Evolutionary conservation across 2,113 vertebrate species (phyloP).

Genomic region (Meleagris gallopavo): DNA sequence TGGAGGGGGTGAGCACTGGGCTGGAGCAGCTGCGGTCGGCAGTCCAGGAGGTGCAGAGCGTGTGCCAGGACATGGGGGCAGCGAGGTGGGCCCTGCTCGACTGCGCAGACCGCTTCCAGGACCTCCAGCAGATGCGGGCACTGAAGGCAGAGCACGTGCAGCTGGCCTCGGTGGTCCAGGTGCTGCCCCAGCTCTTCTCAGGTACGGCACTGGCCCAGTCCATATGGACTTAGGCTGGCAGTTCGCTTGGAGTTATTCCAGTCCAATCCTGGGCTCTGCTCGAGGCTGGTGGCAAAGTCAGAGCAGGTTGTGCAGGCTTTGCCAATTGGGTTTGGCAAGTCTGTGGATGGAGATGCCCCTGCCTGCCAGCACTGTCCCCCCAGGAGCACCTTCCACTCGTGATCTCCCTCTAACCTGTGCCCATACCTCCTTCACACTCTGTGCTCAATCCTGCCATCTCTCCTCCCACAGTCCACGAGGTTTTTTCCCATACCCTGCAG

Average conservation of each 20-base stretch:
- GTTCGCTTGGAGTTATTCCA: background rate
- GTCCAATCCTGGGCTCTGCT: fast-evolving
- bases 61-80: slow-evolving; percentile 80
- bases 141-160: slow-evolving; percentile 82
- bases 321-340: background rate
- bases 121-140: slow-evolving; percentile 80
- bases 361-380: background rate
- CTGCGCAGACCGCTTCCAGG: slow-evolving; percentile 68
- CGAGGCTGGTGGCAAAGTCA: background rate
- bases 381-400: background rate
- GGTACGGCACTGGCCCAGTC: slow-evolving; percentile 74
- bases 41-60: slow-evolving; percentile 76
- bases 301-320: background rate
- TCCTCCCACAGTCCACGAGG: slow-evolving; percentile 82
- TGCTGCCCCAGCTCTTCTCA: slow-evolving; percentile 89
- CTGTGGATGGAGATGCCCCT: background rate
- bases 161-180: slow-evolving; percentile 86
- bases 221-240: background rate
- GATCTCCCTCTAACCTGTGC: background rate
- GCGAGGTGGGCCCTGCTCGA: slow-evolving; percentile 73
- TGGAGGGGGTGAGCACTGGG: slow-evolving; percentile 90
- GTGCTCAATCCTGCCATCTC: background rate
- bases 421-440: fast-evolving
- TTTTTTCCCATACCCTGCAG: slow-evolving; percentile 84
- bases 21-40: slow-evolving; percentile 88